Base-by-base conservation (phyloP, 1,140 invertebrate genomes). In the Zophobas atratus region DNA sequence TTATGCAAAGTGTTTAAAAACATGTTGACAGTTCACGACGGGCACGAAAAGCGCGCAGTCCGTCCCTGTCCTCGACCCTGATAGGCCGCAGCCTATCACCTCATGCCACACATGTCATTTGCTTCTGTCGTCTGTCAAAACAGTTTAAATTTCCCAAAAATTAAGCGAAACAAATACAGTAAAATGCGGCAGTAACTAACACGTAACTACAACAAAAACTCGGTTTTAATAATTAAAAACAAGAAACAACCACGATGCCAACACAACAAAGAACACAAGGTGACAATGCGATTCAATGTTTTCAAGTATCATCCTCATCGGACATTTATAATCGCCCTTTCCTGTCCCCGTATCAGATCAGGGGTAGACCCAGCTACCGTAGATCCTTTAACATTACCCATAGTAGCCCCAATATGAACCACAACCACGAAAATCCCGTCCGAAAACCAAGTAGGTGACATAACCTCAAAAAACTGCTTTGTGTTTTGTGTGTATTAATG, bases 261-360 rank as follows among this genome's bases (percentile, higher is more conserved):
- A 67, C 60, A 1, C 38, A 67, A 46, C 38, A 32, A 32, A 67
- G 2, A 3, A 67, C 8, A 1, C 76, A 80, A 84, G 84, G 82
- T 83, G 81, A 81, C 79, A 79, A 81, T 81, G 53, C 71, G 70
- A 80, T 84, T 73, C 84, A 85, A 56, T 82, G 77, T 56, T 60
- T 74, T 51, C 73, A 81, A 79, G 78, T 85, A 51, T 82, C 80
- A 36, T 84, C 83, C 70, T 80, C 83, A 39, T 80, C 82, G 43
- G 82, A 84, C 51, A 63, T 79, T 43, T 82, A 76, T 49, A 67
- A 78, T 74, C 56, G 70, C 77, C 83, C 77, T 73, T 82, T 83
- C 20, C 38, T 77, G 41, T 81, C 79, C 34, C 73, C 71, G 8
- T 80, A 77, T 51, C n/a, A 51, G 32, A 49, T 79, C 48, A 56